Base-by-base conservation (phyloP, 2,113 vertebrate species). In the Hydrochoerus hydrochaeris region DNA sequence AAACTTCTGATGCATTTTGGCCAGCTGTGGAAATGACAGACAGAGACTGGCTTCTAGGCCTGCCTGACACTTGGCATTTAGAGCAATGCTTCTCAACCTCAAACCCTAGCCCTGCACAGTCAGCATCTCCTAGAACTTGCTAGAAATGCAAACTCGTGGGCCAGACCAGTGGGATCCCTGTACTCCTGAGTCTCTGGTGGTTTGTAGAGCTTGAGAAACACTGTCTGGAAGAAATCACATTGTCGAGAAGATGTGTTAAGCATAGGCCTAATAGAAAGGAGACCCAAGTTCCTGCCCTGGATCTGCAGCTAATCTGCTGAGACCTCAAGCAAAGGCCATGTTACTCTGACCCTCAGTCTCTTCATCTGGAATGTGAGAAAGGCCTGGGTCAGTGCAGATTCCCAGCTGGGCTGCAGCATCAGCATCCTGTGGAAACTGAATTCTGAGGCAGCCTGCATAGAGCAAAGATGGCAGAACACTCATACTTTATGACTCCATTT, bases 1-100 rank as follows among this genome's bases (percentile, higher is more conserved):
- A 4, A 0, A 7, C 11, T 1, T 41, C 58, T 82, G 38, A 9
- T 32, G 12, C 35, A 11, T 13, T 20, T 26, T 13, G 85, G 71
- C 62, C 10, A 16, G 62, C 52, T 13, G 19, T 24, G 52, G 38
- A 63, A 49, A 41, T 0, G 3, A 35, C 4, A 0, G 19, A 13
- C 65, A 20, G 24, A 44, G 28, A 11, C 28, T 5, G 11, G 35
- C 67, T 44, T 82, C 71, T 3, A 9, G 12, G 20, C 16, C 24
- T 28, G 54, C 44, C 38, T 26, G 41, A 44, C 71, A 44, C 41
- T 75, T 44, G 71, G 22, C 13, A 9, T 32, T 32, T 85, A 20
- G 4, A 46, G 13, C 80, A 22, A 26, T 17, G 44, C 14, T n/a
- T 77, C 85, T 83, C 73, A n/a, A 1, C 28, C 13, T 57, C 9